Percentiles rank a stretch among this genome's conserved stretches.
These are phyloP conservation scores for Hyposmocoma kahamanoa DNA, from an alignment of 1,140 invertebrate species.

Conservation along the genomic window DNA sequence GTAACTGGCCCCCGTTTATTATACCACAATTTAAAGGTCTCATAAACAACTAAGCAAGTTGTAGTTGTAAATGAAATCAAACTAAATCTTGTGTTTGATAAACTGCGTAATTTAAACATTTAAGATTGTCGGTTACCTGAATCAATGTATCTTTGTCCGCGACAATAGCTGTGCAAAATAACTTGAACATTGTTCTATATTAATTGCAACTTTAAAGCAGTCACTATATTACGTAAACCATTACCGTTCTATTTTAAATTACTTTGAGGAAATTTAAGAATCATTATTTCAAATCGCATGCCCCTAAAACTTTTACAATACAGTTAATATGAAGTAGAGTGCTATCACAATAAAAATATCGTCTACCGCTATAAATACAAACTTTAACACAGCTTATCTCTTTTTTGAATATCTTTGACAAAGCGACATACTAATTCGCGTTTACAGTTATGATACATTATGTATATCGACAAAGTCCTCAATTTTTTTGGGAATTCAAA, in stretches of 20 bases:
- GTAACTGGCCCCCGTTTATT: not conserved
- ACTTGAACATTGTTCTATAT: conserved; percentile 44
- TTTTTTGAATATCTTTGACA: conserved; percentile 22
- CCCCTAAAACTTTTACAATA: conserved; percentile 7
- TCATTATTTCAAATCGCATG: conserved; percentile 45
- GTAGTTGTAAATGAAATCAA: conserved; percentile 22
- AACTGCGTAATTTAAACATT: conserved; percentile 49
- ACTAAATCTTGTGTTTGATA: conserved; percentile 35
- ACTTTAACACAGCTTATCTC: conserved; percentile 15
- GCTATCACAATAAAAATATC: conserved; percentile 26
- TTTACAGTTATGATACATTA: conserved; percentile 47
- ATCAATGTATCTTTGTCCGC: conserved; percentile 60
- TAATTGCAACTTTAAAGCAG: conserved; percentile 61
- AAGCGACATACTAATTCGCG: conserved; percentile 21
- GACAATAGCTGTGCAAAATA: conserved; percentile 37
- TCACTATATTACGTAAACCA: conserved; percentile 62
- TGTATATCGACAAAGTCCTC: conserved; percentile 38
- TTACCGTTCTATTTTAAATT: conserved; percentile 49
- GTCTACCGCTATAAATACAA: conserved; percentile 22
- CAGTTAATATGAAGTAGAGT: conserved; percentile 24
- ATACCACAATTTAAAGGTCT: not conserved
- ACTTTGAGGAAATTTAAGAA: conserved; percentile 48
- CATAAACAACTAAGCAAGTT: conserved; percentile 5
- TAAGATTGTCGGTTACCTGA: conserved; percentile 39
- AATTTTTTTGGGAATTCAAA: conserved; percentile 45